Evolutionary conservation across 2,113 vertebrate genomes (phyloP), one percentile per base, ranked within the genome.

Genomic region (Antennarius striatus): DNA sequence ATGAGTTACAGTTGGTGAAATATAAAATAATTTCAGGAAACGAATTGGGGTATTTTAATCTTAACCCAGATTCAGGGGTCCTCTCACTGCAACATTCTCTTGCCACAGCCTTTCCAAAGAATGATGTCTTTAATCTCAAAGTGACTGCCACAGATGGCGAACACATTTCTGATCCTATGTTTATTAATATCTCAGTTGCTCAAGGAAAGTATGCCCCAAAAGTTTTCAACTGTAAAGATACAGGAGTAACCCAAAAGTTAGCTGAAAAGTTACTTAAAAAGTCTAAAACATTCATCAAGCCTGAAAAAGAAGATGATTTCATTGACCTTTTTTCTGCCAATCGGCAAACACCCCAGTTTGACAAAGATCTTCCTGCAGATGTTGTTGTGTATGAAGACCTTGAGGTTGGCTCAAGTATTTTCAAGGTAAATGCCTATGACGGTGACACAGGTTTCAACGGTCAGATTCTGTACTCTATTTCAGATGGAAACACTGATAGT

Each of bases 1-100:
- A 99, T 62, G 96, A 99, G 65, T 79, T 99, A 61, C 95, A 97
- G 72, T 91, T 98, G 11, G 96, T 99, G 0, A 98, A 98, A 72
- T 99, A 99, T 79, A 98, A 96, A 89, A 97, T 99, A 0, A 90
- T 98, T 60, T 97, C 96, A 74, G 98, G 97, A 71, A 98, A 99
- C 12, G 96, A 98, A 40, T 89, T 91, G 67, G 96, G 94, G 2
- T 94, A 94, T 88, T 99, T 99, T 79, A 94, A 96, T 58, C 91
- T 99, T 74, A 97, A 98, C 87, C 94, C 98, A 1, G 96, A 98
- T 83, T 98, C 98, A 28, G 98, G 98, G 45, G 95, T 98, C 60
- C 91, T 99, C 61, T 91, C 94, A 3, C 91, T 99, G 77, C 93
- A 89, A 60, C 94, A 91, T 66, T 93, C 96, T 53, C 88, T 98